These are phyloP conservation scores for Bombus balteatus DNA, from an alignment of 1,140 invertebrate genomes.

Conservation along the genomic window DNA sequence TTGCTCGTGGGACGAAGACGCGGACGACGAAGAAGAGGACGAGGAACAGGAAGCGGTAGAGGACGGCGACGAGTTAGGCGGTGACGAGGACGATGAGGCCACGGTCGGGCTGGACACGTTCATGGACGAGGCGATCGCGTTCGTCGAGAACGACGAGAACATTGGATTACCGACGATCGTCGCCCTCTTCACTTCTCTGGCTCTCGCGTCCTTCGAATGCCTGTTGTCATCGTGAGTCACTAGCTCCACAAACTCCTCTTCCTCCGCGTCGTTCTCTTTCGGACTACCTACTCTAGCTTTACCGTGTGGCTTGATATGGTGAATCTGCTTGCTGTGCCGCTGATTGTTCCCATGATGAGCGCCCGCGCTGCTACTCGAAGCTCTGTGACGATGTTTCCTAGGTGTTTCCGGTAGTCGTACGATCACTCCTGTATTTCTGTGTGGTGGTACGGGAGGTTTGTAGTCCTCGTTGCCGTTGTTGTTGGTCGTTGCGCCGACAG, in stretches of 20 bases:
- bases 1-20: conserved; percentile 72
- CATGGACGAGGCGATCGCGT: conserved; percentile 66
- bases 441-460: conserved; percentile 93
- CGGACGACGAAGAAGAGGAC: conserved; percentile 70
- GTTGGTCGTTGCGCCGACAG: conserved; percentile 53
- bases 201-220: conserved; percentile 69
- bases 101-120: conserved; percentile 61
- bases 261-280: conserved; percentile 62
- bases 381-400: conserved; percentile 81
- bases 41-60: conserved; percentile 68
- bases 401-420: conserved; percentile 75
- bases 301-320: conserved; percentile 56
- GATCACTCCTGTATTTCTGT: conserved; percentile 87
- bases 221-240: conserved; percentile 64
- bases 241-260: conserved; percentile 77
- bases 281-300: conserved; percentile 55
- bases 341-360: conserved; percentile 65
- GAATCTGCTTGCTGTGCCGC: conserved; percentile 59
- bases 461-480: conserved; percentile 86
- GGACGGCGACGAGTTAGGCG: conserved; percentile 62
- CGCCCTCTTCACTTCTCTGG: conserved; percentile 88
- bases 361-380: conserved; percentile 70
- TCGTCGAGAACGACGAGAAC: conserved; percentile 84
- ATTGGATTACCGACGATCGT: conserved; percentile 94
- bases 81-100: conserved; percentile 59